Evolutionary conservation across 2,113 vertebrate species (phyloP).

Genomic region (Hydrolagus affinis): DNA sequence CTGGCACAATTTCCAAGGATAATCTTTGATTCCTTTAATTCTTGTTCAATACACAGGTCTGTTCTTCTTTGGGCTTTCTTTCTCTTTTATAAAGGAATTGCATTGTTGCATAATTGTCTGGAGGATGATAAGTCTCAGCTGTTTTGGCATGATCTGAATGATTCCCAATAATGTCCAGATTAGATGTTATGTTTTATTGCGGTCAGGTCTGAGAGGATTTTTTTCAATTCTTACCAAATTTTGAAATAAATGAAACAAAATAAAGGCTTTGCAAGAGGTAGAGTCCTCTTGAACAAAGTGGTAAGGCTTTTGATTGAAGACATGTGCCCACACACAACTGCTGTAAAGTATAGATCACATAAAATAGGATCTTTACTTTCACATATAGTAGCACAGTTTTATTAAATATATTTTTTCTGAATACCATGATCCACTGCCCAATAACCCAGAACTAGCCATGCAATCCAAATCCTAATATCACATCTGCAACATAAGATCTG

Average conservation of each 20-base stretch:
- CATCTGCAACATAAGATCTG: too few relatives aligned
- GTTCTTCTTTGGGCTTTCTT: background rate
- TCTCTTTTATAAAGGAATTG: background rate
- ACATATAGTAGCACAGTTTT: too few relatives aligned
- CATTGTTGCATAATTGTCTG: background rate
- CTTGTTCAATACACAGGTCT: background rate
- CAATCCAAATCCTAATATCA: too few relatives aligned
- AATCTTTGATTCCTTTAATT: background rate
- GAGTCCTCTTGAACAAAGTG: background rate
- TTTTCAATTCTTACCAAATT: background rate
- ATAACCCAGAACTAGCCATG: too few relatives aligned
- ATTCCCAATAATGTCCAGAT: background rate
- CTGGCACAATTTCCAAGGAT: background rate
- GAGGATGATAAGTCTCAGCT: background rate
- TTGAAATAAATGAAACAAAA: background rate
- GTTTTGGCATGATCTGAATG: background rate
- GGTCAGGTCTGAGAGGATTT: background rate
- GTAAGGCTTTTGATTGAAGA: too few relatives aligned
- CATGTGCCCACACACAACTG: too few relatives aligned
- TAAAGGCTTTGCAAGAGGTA: background rate
- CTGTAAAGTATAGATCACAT: too few relatives aligned
- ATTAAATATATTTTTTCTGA: too few relatives aligned
- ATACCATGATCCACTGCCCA: too few relatives aligned
- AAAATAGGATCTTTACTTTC: too few relatives aligned
- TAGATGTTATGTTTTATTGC: conserved; percentile 6